These are phyloP conservation scores for Candidula unifasciata DNA, from an alignment of 2,888 invertebrate species.

Conservation along the genomic window DNA sequence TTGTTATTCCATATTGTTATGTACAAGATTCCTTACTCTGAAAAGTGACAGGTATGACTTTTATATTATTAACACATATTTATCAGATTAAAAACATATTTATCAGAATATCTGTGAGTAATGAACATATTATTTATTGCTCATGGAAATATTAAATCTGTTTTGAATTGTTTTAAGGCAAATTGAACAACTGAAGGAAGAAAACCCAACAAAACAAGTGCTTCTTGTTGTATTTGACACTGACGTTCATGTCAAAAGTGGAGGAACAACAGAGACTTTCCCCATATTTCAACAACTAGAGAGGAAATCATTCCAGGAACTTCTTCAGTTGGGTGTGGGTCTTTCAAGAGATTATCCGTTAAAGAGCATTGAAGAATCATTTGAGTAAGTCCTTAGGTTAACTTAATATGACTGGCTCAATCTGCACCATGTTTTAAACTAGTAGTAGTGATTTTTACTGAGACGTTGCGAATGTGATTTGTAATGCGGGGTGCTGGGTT, in stretches of 20 bases:
- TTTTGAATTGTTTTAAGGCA: slow-evolving; percentile 59
- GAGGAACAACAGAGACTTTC: slow-evolving; percentile 54
- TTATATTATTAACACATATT: no score
- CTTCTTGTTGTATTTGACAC: slow-evolving; percentile 68
- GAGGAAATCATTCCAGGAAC: slow-evolving; percentile 56
- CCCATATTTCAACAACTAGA: slow-evolving; percentile 33
- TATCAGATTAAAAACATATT: no score
- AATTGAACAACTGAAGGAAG: slow-evolving; percentile 67
- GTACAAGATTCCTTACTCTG: no score
- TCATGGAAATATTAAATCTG: background rate
- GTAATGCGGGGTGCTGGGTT: no score
- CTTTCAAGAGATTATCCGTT: slow-evolving; percentile 61
- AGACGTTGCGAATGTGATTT: no score
- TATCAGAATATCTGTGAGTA: no score
- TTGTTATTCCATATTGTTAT: no score
- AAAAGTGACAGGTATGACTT: no score
- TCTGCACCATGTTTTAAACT: background rate
- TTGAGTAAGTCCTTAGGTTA: slow-evolving; percentile 55
- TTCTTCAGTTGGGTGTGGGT: slow-evolving; percentile 60
- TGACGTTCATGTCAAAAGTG: slow-evolving; percentile 64
- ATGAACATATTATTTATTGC: no score
- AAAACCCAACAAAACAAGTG: slow-evolving; percentile 68
- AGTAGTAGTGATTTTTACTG: no score
- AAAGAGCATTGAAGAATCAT: slow-evolving; percentile 60
- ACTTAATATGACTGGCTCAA: background rate